These are phyloP conservation scores for Thalassoma bifasciatum DNA, from an alignment of 2,113 vertebrate species.

Conservation along the genomic window DNA sequence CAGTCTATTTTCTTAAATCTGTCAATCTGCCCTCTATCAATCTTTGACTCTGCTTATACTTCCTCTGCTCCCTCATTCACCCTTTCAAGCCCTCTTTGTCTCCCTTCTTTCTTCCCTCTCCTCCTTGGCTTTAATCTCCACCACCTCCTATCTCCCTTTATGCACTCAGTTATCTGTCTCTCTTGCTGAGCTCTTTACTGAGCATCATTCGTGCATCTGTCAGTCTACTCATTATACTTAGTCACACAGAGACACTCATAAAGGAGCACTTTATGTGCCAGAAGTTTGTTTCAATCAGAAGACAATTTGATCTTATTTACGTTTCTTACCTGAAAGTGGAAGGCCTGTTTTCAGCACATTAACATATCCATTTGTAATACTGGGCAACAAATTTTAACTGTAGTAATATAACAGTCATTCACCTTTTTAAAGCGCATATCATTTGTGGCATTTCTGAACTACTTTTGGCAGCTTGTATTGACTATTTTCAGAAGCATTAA, in stretches of 20 bases:
- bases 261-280: no score
- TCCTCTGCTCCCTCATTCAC: background rate
- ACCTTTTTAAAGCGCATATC: no score
- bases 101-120: background rate
- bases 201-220: constrained; percentile 46
- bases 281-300: no score
- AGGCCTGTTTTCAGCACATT: no score
- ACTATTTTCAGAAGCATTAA: no score
- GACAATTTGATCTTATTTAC: no score
- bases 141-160: background rate
- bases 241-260: constrained; percentile 33
- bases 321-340: no score
- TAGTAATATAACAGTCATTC: no score
- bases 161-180: constrained; percentile 4
- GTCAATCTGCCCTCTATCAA: constrained; percentile 14
- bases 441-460: no score
- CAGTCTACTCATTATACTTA: constrained; percentile 43
- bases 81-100: background rate
- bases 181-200: background rate
- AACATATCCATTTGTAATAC: no score
- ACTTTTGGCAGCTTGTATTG: no score
- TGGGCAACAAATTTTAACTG: no score
- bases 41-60: background rate
- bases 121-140: background rate
- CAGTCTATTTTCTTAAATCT: constrained; percentile 7